Evolutionary conservation across 1,140 invertebrate species (phyloP), one percentile per base, ranked within the genome.

Genomic region (Dendrolimus kikuchii): DNA sequence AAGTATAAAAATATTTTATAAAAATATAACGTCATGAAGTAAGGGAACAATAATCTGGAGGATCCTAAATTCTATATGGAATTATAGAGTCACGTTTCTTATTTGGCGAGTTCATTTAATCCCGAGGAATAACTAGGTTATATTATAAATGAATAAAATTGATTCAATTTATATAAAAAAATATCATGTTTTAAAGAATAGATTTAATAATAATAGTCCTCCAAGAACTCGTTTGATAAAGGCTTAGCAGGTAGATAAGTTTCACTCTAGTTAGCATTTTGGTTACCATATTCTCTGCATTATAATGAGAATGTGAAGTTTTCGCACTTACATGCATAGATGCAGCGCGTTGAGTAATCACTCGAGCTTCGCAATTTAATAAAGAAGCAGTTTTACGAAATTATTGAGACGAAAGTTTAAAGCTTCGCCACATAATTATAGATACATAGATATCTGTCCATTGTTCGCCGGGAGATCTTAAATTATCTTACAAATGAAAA

Each of bases 231-330:
- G 56, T 64, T 64, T 63, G 41, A 59, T 57, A 61, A 62, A 60
- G 58, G 50, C 54, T 65, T 69, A 65, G 67, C 65, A 55, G 47
- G 47, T 54, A 60, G 48, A 53, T 49, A 59, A 62, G 51, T 62
- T 67, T 55, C 62, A 65, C 44, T 62, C 23, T 54, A 64, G 62
- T 71, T 65, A 60, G 60, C 62, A 66, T 72, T 68, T 69, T 23
- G 3, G 23, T 70, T 74, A 63, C 55, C 58, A 46, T 64, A 53
- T 69, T 70, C 53, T 46, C 63, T 51, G 59, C 59, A 62, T 63
- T 65, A 56, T 66, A 70, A 71, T 65, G 61, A 71, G 62, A 66
- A 70, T 62, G 56, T 44, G 62, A 77, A 74, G 65, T 70, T 76
- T 60, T 56, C 51, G 62, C 53, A 68, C 60, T 64, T 68, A 66